phyloP scores from a whole-genome alignment of 2,888 invertebrate genomes.

The Drosophila neotestacea region DNA sequence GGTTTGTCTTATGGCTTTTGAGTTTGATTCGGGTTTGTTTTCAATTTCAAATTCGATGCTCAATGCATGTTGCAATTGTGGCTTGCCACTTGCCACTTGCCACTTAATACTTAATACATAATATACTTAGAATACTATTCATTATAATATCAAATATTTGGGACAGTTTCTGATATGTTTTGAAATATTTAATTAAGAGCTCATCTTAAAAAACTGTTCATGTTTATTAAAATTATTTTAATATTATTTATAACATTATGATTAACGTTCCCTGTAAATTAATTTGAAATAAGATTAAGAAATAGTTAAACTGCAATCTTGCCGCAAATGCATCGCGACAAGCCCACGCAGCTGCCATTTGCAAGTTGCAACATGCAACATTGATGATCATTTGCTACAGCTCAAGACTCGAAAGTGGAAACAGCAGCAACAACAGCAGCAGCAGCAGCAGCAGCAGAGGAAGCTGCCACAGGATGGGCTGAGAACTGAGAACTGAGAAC shows the following conservation, averaged over 20 bases:
- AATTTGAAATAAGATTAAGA: too few relatives aligned
- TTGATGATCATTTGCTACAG: slow-evolving; percentile 47
- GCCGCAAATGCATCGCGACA: not conserved
- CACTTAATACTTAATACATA: not conserved
- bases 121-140: too few relatives aligned
- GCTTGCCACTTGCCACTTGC: slow-evolving; percentile 18
- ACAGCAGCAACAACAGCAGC: slow-evolving; percentile 11
- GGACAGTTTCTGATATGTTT: too few relatives aligned
- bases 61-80: slow-evolving; percentile 50
- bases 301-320: not conserved
- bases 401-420: slow-evolving; percentile 1
- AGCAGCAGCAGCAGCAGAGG: not conserved
- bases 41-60: not conserved
- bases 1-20: slow-evolving; percentile 10
- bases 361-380: slow-evolving; percentile 11
- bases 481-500: slow-evolving; percentile 1
- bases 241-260: too few relatives aligned
- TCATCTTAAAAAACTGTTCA: too few relatives aligned
- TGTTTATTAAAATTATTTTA: too few relatives aligned
- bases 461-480: slow-evolving; percentile 1
- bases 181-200: too few relatives aligned
- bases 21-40: not conserved
- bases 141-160: too few relatives aligned
- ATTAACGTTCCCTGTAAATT: too few relatives aligned
- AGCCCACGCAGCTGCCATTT: slow-evolving; percentile 45